These are phyloP conservation scores for Drosophila fuyamai DNA, from an alignment of 1,140 invertebrate genomes.

Conservation along the genomic window DNA sequence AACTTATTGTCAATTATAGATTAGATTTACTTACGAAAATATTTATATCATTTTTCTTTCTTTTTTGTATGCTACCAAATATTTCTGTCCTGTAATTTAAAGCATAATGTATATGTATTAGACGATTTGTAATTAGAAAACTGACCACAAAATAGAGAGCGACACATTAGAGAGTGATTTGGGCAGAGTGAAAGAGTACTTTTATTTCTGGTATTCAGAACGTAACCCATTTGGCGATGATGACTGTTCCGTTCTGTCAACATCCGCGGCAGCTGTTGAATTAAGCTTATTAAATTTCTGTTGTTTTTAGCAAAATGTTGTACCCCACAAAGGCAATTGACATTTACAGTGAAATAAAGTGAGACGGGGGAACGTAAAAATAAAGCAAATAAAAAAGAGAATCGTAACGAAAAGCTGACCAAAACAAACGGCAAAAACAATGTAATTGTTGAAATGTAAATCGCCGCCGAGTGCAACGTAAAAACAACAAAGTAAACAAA, in stretches of 20 bases:
- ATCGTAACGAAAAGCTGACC: slow-evolving; percentile 37
- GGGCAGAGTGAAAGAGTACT: background rate
- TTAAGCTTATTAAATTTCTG: slow-evolving; percentile 43
- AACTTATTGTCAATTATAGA: background rate
- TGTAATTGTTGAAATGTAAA: slow-evolving; percentile 68
- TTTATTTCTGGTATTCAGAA: slow-evolving; percentile 66
- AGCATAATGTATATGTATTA: background rate
- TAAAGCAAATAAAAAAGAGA: slow-evolving; percentile 23
- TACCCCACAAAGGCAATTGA: slow-evolving; percentile 63
- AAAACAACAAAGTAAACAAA: slow-evolving; percentile 29
- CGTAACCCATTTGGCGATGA: slow-evolving; percentile 65
- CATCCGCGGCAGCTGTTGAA: slow-evolving; percentile 45
- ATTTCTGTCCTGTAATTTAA: background rate
- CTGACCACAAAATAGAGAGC: background rate
- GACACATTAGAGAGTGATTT: slow-evolving; percentile 3
- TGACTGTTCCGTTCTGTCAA: slow-evolving; percentile 42
- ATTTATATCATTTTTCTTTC: too few species aligned
- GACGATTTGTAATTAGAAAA: background rate
- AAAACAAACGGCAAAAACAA: slow-evolving; percentile 49
- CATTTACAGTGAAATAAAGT: slow-evolving; percentile 63
- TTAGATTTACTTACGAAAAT: too few species aligned
- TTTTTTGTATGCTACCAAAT: too few species aligned
- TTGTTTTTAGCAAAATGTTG: slow-evolving; percentile 63
- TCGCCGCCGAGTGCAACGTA: slow-evolving; percentile 17
- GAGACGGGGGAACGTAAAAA: slow-evolving; percentile 3